Percentiles rank a stretch among this genome's conserved stretches.
These are phyloP conservation scores for Drosophila parthenogenetica DNA, from an alignment of 2,888 invertebrate genomes.

Conservation along the genomic window DNA sequence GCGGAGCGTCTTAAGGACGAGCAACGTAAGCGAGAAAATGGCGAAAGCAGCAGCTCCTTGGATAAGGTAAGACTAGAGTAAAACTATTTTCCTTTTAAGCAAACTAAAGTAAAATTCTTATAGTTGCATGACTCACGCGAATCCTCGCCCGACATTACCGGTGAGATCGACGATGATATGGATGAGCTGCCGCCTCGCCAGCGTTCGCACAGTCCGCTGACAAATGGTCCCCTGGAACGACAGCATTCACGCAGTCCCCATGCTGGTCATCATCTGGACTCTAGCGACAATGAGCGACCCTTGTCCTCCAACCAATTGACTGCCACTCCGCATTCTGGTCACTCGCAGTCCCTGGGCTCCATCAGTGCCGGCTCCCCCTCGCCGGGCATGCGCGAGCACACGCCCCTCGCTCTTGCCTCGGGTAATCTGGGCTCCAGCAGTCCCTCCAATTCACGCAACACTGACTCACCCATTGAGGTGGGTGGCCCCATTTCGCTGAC, in stretches of 20 bases:
- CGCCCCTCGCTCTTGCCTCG: conserved; percentile 82
- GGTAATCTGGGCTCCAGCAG: conserved; percentile 83
- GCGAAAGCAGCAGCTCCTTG: conserved; percentile 88
- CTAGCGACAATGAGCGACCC: conserved; percentile 84
- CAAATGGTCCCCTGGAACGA: conserved; percentile 73
- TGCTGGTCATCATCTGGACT: conserved; percentile 77
- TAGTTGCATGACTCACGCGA: conserved; percentile 85
- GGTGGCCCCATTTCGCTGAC: conserved; percentile 85
- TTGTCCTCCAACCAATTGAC: conserved; percentile 84
- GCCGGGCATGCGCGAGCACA: conserved; percentile 82
- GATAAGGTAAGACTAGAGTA: conserved; percentile 82
- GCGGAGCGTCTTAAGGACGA: conserved; percentile 96
- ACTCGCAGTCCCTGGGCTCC: conserved; percentile 86
- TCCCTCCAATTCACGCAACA: conserved; percentile 87
- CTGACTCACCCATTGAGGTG: conserved; percentile 87
- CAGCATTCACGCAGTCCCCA: conserved; percentile 81
- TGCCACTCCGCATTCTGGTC: conserved; percentile 81
- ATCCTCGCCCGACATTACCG: conserved; percentile 85
- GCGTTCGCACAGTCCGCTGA: conserved; percentile 82
- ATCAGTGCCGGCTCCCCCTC: conserved; percentile 85
- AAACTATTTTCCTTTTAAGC: background rate
- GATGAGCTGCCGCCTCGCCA: conserved; percentile 71
- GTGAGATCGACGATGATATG: conserved; percentile 85
- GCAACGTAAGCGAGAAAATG: conserved; percentile 92
- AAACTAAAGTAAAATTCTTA: background rate